Conservation (phyloP, 2,888 invertebrate genomes). For the Lycocerus yunnanus region DNA sequence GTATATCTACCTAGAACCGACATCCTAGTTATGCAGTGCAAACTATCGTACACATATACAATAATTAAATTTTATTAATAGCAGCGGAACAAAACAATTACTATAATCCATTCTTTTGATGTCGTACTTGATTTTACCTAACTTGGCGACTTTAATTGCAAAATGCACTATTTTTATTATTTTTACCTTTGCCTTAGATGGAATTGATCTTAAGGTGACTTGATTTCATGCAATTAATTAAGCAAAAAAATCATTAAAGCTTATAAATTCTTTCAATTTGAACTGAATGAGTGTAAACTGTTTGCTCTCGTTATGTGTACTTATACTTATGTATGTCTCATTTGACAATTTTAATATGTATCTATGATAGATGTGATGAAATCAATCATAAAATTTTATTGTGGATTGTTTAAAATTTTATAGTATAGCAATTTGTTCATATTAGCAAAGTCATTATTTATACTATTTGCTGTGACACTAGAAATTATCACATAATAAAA, state of each 20-base stretch:
- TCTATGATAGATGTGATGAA: not conserved
- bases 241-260: conserved; percentile 7
- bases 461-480: not conserved
- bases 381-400: not conserved
- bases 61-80: not conserved
- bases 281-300: not conserved
- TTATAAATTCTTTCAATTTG: not conserved
- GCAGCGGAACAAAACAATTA: conserved; percentile 10
- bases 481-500: not conserved
- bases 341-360: not conserved
- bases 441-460: not conserved
- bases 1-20: not conserved
- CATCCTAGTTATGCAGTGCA: not conserved
- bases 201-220: conserved; percentile 12
- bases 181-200: conserved; percentile 12
- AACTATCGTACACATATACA: not conserved
- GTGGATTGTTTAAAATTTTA: not conserved
- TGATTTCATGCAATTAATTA: conserved; percentile 16
- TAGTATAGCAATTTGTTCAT: not conserved
- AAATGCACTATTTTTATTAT: conserved; percentile 18
- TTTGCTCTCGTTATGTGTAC: not conserved
- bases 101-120: conserved; percentile 11
- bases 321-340: not conserved
- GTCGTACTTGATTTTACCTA: conserved; percentile 23
- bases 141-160: conserved; percentile 18